Evolutionary conservation across 2,113 vertebrate species (phyloP).

Genomic region (Cavia aperea): DNA sequence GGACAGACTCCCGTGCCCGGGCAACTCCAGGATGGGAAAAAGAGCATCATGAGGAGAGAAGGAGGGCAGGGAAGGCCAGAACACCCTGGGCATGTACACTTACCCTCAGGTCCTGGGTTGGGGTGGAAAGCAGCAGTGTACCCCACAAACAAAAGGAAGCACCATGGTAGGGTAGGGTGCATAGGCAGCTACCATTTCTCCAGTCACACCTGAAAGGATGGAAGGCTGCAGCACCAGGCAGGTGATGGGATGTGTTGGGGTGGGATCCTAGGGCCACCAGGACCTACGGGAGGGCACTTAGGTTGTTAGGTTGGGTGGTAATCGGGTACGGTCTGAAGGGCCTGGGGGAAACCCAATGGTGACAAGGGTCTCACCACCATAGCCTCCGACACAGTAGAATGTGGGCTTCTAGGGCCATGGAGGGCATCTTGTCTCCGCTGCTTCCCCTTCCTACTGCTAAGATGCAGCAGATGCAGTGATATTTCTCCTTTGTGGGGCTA

Average conservation of each 20-base stretch:
- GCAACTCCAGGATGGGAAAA: background rate
- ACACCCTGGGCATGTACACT: background rate
- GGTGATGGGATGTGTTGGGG: background rate
- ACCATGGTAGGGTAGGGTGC: too few relatives aligned
- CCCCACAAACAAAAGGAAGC: rapidly evolving
- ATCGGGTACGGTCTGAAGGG: background rate
- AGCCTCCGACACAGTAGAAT: too few relatives aligned
- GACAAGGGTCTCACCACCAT: background rate
- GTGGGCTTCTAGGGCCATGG: background rate
- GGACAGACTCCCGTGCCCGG: background rate
- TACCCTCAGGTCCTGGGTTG: background rate
- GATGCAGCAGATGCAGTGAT: background rate
- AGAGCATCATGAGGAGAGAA: too few relatives aligned
- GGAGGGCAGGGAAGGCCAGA: background rate
- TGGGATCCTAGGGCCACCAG: background rate
- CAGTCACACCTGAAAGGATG: background rate
- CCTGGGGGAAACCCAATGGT: too few relatives aligned
- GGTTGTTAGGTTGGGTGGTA: background rate
- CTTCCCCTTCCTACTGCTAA: background rate
- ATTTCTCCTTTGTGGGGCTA: background rate
- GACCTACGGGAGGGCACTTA: background rate
- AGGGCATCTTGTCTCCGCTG: rapidly evolving
- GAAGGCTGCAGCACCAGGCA: background rate
- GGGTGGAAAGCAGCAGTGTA: too few relatives aligned
- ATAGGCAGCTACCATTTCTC: background rate